These are phyloP conservation scores for Apaloderma vittatum DNA, from an alignment of 2,113 vertebrate species.

Conservation along the genomic window DNA sequence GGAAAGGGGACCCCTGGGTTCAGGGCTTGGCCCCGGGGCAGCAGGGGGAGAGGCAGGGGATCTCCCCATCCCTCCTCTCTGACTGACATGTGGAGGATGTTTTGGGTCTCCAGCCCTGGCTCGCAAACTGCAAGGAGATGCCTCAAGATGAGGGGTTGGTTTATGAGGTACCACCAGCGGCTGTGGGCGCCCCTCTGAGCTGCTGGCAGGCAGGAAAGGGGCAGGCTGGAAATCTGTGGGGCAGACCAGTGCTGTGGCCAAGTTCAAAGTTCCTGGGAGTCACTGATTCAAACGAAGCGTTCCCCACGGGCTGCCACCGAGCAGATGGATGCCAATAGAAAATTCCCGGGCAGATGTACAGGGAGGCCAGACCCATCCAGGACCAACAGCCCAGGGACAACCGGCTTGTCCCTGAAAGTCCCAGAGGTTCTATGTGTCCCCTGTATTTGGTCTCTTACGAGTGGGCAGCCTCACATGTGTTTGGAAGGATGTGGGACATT, in stretches of 20 bases:
- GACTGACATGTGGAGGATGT: accelerated
- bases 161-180: not conserved
- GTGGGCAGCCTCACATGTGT: accelerated
- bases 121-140: not conserved
- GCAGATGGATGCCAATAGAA: not conserved
- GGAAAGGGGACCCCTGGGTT: not conserved
- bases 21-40: not conserved
- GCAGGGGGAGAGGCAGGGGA: not conserved
- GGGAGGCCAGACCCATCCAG: not conserved
- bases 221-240: not conserved
- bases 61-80: not conserved
- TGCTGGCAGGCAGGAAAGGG: not conserved
- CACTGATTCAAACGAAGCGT: not conserved
- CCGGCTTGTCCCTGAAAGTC: not conserved
- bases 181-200: not conserved
- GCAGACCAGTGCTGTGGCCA: not conserved
- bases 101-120: not conserved
- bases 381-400: not conserved
- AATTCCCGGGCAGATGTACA: not conserved
- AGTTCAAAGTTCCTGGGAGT: not conserved
- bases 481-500: not conserved
- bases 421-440: not conserved
- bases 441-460: not conserved
- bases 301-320: not conserved
- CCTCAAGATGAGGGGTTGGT: not conserved